Evolutionary conservation across 2,888 invertebrate species (phyloP).

Genomic region (Rotaria sp.): DNA sequence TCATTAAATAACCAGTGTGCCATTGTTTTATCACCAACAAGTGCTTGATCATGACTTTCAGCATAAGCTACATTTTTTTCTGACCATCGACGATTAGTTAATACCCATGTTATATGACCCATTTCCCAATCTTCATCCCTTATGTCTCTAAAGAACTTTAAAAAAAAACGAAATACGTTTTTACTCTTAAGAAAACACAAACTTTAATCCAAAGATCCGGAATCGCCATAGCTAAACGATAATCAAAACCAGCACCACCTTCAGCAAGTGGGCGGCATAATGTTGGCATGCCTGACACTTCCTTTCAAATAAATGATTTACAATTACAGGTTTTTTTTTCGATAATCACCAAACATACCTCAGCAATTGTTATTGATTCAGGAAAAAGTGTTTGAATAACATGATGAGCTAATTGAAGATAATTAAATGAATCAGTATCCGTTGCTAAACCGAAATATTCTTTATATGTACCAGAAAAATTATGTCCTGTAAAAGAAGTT

Average conservation of each 20-base stretch:
- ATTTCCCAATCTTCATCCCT: slow-evolving; percentile 90
- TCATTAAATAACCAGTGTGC: slow-evolving; percentile 99
- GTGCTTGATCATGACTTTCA: slow-evolving; percentile 90
- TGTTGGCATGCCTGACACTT: slow-evolving; percentile 97
- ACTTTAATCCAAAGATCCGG: slow-evolving; percentile 93
- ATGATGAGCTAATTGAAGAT: slow-evolving; percentile 86
- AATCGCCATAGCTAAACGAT: slow-evolving; percentile 94
- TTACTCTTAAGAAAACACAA: background rate
- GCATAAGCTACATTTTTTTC: slow-evolving; percentile 94
- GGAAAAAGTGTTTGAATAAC: slow-evolving; percentile 72
- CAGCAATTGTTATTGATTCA: slow-evolving; percentile 77
- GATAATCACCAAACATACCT: slow-evolving; percentile 58
- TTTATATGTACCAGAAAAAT: slow-evolving; percentile 73
- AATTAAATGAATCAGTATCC: slow-evolving; percentile 88
- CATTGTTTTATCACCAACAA: slow-evolving; percentile 91
- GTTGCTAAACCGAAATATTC: slow-evolving; percentile 93
- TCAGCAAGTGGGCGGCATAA: slow-evolving; percentile 83
- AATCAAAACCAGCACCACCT: slow-evolving; percentile 89
- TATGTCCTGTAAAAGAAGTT: slow-evolving; percentile 47
- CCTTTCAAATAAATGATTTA: background rate
- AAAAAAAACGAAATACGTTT: background rate
- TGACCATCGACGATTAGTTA: slow-evolving; percentile 86
- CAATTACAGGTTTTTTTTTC: background rate
- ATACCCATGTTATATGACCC: slow-evolving; percentile 77
- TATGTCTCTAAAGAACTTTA: slow-evolving; percentile 55